phyloP scores from a whole-genome alignment of 1,140 invertebrate genomes.

The Cydia splendana region DNA sequence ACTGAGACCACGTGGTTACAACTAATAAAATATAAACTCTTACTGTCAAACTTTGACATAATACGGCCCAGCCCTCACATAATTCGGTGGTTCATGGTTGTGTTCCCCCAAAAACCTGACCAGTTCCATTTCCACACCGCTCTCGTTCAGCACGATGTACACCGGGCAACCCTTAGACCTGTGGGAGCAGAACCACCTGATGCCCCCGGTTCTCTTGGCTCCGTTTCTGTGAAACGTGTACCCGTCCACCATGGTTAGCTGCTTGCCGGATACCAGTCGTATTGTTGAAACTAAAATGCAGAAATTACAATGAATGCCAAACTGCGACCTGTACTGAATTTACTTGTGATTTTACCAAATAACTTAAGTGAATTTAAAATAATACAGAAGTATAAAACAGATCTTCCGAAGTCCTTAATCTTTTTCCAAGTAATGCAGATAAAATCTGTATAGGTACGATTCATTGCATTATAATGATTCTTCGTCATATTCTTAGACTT shows the following conservation, averaged over 20 bases:
- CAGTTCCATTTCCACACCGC: background rate
- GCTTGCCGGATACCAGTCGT: conserved; percentile 10
- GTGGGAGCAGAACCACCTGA: conserved; percentile 45
- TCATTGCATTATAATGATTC: too few relatives aligned
- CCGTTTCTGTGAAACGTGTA: conserved; percentile 28
- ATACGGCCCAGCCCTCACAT: background rate
- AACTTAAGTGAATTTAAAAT: too few relatives aligned
- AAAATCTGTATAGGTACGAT: too few relatives aligned
- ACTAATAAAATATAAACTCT: background rate
- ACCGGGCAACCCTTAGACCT: conserved; percentile 41
- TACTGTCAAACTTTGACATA: conserved; percentile 10
- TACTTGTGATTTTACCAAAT: too few relatives aligned
- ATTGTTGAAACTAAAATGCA: background rate
- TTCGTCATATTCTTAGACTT: too few relatives aligned
- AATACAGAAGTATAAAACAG: too few relatives aligned
- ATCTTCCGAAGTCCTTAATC: too few relatives aligned
- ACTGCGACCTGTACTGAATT: too few relatives aligned
- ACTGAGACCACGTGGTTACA: background rate
- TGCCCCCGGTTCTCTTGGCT: conserved; percentile 37
- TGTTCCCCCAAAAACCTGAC: conserved; percentile 40
- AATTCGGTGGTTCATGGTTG: conserved; percentile 31
- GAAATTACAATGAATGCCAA: too few relatives aligned
- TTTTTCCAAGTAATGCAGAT: too few relatives aligned
- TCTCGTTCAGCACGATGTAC: conserved; percentile 15
- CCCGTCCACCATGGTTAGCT: conserved; percentile 6